Conservation (phyloP, 2,797 vertebrate species). For the Enteromius afrohamiltoni region DNA sequence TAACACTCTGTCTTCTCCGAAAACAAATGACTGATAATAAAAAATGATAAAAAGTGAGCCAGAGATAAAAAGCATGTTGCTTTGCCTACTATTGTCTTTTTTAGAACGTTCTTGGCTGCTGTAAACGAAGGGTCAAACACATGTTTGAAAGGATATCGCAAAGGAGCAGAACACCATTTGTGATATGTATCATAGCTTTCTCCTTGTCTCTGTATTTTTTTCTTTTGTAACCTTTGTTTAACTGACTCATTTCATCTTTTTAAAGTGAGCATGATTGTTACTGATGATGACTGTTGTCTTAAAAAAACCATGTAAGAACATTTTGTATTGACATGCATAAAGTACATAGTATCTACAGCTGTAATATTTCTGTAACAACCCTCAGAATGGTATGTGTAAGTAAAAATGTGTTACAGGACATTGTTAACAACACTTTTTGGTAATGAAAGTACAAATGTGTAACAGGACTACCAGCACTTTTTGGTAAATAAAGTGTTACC, state of each 20-base stretch:
- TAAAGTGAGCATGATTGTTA: neutral
- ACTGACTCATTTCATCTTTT: conserved; percentile 30
- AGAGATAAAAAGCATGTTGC: conserved; percentile 6
- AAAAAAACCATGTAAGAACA: too few species aligned
- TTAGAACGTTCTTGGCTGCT: neutral
- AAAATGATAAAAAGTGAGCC: conserved; percentile 8
- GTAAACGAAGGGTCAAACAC: conserved; percentile 15
- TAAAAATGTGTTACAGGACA: too few species aligned
- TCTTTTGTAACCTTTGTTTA: neutral
- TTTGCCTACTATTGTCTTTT: conserved; percentile 9
- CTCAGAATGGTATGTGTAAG: too few species aligned
- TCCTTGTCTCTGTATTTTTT: neutral
- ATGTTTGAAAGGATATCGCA: conserved; percentile 15
- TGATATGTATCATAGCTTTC: neutral
- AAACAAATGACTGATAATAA: conserved; percentile 30
- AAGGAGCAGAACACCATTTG: neutral
- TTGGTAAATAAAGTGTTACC: too few species aligned
- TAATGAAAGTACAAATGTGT: too few species aligned
- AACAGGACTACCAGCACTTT: too few species aligned
- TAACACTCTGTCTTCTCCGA: conserved; percentile 18
- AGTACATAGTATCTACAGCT: too few species aligned
- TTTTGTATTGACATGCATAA: too few species aligned
- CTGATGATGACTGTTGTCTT: too few species aligned
- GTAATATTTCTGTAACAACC: too few species aligned
- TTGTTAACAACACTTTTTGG: too few species aligned